phyloP scores from a whole-genome alignment of 2,888 invertebrate species.

The Prosapia bicincta region DNA sequence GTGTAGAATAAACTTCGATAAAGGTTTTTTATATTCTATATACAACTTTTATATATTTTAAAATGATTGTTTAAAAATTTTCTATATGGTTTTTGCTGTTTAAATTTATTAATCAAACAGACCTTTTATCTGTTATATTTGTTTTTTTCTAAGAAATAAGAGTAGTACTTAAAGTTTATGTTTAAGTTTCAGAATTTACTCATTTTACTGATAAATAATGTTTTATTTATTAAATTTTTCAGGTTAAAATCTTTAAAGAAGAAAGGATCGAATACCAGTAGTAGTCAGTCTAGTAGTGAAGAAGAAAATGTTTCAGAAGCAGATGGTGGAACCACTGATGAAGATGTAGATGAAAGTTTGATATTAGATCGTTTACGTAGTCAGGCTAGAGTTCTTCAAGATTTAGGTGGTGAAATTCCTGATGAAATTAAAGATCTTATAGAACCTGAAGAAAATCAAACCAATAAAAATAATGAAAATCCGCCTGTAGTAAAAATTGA shows the following conservation, averaged over 20 bases:
- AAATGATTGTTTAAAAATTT: too few relatives aligned
- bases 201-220: too few relatives aligned
- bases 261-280: not conserved
- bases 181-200: too few relatives aligned
- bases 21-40: too few relatives aligned
- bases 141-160: too few relatives aligned
- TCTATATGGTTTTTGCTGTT: too few relatives aligned
- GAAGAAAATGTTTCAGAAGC: not conserved
- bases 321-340: conserved; percentile 31
- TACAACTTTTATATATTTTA: too few relatives aligned
- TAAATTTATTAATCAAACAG: too few relatives aligned
- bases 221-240: too few relatives aligned
- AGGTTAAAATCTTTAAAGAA: conserved; percentile 14
- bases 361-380: conserved; percentile 53
- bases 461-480: conserved; percentile 14
- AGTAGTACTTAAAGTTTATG: too few relatives aligned
- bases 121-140: too few relatives aligned
- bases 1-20: too few relatives aligned
- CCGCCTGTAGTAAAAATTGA: not conserved
- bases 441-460: conserved; percentile 31
- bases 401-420: conserved; percentile 54
- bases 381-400: conserved; percentile 53
- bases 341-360: conserved; percentile 48
- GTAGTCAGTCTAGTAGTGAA: conserved; percentile 11
- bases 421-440: conserved; percentile 46